Conservation (phyloP, 2,113 vertebrate species). For the Stomatorhinus ivindoensis region DNA sequence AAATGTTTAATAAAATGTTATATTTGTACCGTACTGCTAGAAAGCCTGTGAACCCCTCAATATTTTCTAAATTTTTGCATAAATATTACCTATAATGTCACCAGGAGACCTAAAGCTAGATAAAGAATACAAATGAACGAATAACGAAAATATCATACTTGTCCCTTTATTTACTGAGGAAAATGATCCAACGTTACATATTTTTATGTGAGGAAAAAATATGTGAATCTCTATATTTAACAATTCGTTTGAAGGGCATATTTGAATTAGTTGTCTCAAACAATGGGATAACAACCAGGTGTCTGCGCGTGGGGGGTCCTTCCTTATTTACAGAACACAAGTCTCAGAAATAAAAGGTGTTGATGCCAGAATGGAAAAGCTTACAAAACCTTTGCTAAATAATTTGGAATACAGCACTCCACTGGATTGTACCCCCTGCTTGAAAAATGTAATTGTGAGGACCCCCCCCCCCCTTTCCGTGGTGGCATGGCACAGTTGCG, state of each 20-base stretch:
- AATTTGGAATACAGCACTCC: not conserved
- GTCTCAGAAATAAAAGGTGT: not conserved
- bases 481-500: not conserved
- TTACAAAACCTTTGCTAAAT: not conserved
- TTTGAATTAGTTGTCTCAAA: not conserved
- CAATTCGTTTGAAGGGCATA: not conserved
- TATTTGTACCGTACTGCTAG: not conserved
- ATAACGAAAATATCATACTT: not conserved
- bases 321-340: not conserved
- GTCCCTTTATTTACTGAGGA: not conserved
- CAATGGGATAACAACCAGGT: not conserved
- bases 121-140: not conserved
- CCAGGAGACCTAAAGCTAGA: not conserved
- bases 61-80: not conserved
- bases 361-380: not conserved
- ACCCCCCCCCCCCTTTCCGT: not conserved
- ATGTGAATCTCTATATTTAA: not conserved
- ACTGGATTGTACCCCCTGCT: not conserved
- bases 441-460: not conserved
- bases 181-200: not conserved
- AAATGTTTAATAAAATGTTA: not conserved
- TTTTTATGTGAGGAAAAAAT: not conserved
- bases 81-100: not conserved
- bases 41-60: not conserved
- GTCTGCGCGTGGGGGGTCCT: not conserved